Conservation (phyloP, 2,113 vertebrate genomes). For the Apus apus region DNA sequence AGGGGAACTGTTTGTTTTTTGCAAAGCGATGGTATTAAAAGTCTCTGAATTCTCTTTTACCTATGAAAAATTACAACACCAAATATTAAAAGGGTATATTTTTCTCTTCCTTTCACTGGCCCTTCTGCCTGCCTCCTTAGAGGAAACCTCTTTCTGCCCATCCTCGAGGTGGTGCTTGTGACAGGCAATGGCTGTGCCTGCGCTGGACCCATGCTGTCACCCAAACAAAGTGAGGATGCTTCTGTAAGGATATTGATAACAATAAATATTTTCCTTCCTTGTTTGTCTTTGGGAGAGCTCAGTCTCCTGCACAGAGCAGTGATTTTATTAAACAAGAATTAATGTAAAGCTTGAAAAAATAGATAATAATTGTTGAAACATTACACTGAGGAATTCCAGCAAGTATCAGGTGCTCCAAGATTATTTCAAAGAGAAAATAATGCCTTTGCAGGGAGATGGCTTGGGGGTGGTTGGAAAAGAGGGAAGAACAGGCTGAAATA, state of each 20-base stretch:
- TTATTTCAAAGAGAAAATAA: neutral
- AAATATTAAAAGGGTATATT: neutral
- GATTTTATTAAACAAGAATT: slow-evolving; percentile 5
- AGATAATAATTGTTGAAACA: neutral
- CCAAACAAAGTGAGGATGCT: neutral
- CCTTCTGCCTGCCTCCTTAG: neutral
- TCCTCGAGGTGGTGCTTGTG: neutral
- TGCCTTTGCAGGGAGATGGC: neutral
- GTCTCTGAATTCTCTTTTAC: neutral
- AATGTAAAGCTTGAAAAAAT: neutral
- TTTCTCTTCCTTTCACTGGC: neutral
- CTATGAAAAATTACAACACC: neutral
- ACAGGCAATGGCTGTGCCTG: neutral
- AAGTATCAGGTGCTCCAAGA: neutral
- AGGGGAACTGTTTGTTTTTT: neutral
- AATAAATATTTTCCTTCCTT: neutral
- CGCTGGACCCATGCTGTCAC: neutral
- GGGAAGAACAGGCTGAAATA: neutral
- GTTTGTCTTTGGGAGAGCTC: neutral
- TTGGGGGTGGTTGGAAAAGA: neutral
- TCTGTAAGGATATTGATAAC: neutral
- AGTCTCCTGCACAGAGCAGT: neutral
- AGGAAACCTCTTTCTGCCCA: neutral
- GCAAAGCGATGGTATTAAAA: neutral
- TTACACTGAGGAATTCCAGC: neutral